Evolutionary conservation across 2,113 vertebrate species (phyloP).

Genomic region (Centrocercus urophasianus): DNA sequence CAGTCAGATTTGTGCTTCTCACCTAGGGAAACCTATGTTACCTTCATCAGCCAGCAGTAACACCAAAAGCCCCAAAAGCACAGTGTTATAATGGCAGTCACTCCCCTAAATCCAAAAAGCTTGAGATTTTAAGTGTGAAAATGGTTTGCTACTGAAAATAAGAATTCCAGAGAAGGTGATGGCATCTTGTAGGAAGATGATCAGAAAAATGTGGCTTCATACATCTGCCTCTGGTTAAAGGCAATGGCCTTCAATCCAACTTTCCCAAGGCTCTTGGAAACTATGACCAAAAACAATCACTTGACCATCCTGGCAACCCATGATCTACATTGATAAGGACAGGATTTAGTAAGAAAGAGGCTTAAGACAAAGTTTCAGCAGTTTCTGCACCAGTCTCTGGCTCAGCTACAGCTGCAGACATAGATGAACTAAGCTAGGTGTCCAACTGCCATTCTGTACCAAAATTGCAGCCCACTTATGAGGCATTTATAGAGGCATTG

Average conservation of each 20-base stretch:
- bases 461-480: not conserved
- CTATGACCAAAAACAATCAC: no score
- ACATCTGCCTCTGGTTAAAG: not conserved
- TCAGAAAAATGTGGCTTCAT: not conserved
- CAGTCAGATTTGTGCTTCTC: not conserved
- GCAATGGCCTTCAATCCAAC: not conserved
- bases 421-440: not conserved
- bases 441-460: not conserved
- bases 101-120: not conserved
- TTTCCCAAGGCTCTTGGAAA: not conserved
- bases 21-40: not conserved
- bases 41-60: not conserved
- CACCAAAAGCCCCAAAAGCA: not conserved
- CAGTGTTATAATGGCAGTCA: not conserved
- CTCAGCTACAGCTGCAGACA: not conserved
- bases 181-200: not conserved
- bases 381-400: not conserved
- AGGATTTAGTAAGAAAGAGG: not conserved
- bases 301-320: not conserved
- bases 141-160: not conserved
- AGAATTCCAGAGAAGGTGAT: not conserved
- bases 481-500: no score
- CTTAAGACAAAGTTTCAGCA: not conserved
- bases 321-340: not conserved
- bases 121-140: not conserved